Conservation (phyloP, 2,797 vertebrate genomes). For the Pygocentrus nattereri region DNA sequence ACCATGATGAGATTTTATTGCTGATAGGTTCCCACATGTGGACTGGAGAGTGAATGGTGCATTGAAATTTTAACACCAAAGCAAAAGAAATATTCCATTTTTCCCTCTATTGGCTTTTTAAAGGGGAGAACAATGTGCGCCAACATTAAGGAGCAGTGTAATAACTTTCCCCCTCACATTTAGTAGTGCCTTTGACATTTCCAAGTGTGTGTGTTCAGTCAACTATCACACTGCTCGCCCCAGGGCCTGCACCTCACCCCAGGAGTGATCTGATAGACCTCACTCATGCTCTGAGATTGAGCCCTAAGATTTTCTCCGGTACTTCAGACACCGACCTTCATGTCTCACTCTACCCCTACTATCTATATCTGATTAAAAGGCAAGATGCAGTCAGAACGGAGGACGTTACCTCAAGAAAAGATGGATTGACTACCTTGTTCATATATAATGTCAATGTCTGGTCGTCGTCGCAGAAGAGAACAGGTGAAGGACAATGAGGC, state of each 20-base stretch:
- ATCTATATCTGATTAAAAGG: constrained; percentile 10
- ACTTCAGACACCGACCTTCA: constrained; percentile 23
- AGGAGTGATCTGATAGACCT: constrained; percentile 17
- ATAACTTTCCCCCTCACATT: constrained; percentile 30
- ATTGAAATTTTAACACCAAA: too few species aligned
- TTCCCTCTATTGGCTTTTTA: neutral
- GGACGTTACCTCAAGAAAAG: neutral
- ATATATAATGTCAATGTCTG: neutral
- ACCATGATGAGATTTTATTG: too few species aligned
- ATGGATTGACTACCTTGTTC: neutral
- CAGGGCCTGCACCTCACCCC: constrained; percentile 29
- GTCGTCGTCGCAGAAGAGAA: neutral
- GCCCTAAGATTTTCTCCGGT: constrained; percentile 5
- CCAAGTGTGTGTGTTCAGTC: constrained; percentile 51
- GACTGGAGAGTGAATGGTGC: too few species aligned
- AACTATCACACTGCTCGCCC: constrained; percentile 42
- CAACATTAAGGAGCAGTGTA: constrained; percentile 10
- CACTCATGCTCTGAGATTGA: constrained; percentile 3
- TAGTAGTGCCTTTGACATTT: constrained; percentile 56
- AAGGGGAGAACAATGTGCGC: constrained; percentile 10
- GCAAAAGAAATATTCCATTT: too few species aligned
- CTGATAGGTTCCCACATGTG: too few species aligned
- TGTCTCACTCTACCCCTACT: neutral
- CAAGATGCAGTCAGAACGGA: neutral
- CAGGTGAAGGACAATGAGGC: too few species aligned